Conservation (phyloP, 2,113 vertebrate species). For the Ictidomys tridecemlineatus region DNA sequence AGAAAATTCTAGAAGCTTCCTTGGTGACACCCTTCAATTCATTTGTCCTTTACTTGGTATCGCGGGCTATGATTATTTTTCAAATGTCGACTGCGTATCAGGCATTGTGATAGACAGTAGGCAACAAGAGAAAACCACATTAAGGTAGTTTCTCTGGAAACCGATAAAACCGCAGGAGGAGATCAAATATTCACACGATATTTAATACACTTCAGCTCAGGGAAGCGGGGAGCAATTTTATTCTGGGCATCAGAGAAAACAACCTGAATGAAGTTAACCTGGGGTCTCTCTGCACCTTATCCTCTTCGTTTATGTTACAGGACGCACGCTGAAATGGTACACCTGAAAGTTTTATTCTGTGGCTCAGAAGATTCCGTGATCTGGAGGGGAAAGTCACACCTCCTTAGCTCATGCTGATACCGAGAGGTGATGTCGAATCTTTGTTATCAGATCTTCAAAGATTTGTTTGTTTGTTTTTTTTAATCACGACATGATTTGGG, state of each 20-base stretch:
- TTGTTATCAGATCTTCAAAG: neutral
- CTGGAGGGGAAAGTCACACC: accelerated
- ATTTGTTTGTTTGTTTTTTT: neutral
- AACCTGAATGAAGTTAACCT: neutral
- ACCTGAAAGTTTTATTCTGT: neutral
- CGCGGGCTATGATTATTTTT: neutral
- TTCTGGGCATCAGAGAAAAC: neutral
- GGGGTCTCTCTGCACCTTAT: accelerated
- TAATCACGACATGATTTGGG: neutral
- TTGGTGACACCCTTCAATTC: neutral
- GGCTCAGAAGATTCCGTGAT: neutral
- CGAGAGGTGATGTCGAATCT: neutral
- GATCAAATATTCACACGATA: neutral
- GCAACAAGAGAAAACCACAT: neutral
- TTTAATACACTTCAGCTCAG: neutral
- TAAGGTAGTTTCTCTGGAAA: neutral
- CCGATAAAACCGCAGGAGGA: too few species aligned
- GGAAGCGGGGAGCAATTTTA: neutral
- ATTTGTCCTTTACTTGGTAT: neutral
- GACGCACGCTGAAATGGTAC: neutral
- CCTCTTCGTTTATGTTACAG: neutral
- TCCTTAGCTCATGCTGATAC: neutral
- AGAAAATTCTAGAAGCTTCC: neutral
- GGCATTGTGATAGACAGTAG: too few species aligned
- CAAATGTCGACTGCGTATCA: neutral